Evolutionary conservation across 2,113 vertebrate genomes (phyloP).

Genomic region (Zosterops hypoxanthus): DNA sequence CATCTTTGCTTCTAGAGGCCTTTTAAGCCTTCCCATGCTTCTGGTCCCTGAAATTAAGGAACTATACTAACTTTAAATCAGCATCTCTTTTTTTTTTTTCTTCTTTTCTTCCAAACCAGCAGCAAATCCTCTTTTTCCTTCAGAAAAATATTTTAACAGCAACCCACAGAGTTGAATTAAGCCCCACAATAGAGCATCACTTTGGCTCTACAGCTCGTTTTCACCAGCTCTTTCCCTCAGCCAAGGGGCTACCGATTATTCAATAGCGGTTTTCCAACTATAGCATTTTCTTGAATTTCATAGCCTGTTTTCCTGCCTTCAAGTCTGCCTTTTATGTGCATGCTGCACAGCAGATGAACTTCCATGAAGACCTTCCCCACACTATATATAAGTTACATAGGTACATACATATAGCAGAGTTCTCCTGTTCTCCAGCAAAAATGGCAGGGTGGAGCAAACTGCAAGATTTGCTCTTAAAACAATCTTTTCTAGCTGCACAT

Average conservation of each 20-base stretch:
- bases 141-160: background rate
- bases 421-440: background rate
- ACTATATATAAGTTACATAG: background rate
- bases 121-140: background rate
- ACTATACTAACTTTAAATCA: background rate
- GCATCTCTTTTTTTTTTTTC: background rate
- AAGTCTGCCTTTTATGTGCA: background rate
- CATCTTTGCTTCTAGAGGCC: background rate
- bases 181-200: fast-evolving
- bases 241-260: background rate
- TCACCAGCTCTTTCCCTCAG: background rate
- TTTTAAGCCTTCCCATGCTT: background rate
- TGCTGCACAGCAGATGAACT: background rate
- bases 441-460: background rate
- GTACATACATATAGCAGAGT: background rate
- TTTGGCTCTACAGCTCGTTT: background rate
- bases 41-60: background rate
- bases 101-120: background rate
- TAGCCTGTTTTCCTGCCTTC: background rate
- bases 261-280: background rate
- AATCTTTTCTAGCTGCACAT: background rate
- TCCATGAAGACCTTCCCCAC: background rate
- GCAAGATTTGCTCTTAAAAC: background rate
- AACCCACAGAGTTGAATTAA: background rate
- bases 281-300: background rate